Evolutionary conservation across 1,140 invertebrate genomes (phyloP), one percentile per base, ranked within the genome.

Genomic region (Drosophila grimshawi): DNA sequence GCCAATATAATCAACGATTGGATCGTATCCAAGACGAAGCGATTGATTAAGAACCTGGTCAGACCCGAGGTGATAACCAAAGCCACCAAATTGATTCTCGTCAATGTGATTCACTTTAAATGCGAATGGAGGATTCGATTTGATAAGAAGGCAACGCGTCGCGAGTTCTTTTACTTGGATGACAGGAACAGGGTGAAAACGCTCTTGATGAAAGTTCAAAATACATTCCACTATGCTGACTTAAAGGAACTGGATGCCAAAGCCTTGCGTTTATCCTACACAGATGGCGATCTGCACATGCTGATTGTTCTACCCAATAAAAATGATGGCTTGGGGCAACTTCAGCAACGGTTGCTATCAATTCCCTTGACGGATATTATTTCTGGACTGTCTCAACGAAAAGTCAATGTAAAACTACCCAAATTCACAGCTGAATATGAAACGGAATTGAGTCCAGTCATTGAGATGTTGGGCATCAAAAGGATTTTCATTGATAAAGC

Each of bases 51-150:
- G n/a, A 35, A 55, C 7, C 3, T 39, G 4, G 37, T 64, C n/a
- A 19, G 11, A 11, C 39, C 51, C 1, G 29, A 30, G 1, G 35
- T 33, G 2, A 37, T 64, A 2, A 7, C 43, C 19, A 29, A 43
- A 4, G 19, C 11, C 11, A 64, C 62, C 5, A 7, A n/a, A 0
- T 5, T 64, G 49, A 49, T 55, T 19, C 37, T 64, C 0, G 19
- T 64, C 1, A 64, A 51, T 53, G 62, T 49, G 3, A 19, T 35
- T 8, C 49, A 64, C 27, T 64, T 64, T 5, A 64, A 55, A 8
- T 35, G 27, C 29, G 29, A 19, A 1, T 64, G 62, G 62, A 37
- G 6, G 7, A 52, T 27, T 2, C 8, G 33, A 27, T 64, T 64
- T 8, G 2, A 19, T 1, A 5, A 3, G 32, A 8, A 2, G 1